Conservation (phyloP, 2,888 invertebrate genomes). For the Drepana falcataria region DNA sequence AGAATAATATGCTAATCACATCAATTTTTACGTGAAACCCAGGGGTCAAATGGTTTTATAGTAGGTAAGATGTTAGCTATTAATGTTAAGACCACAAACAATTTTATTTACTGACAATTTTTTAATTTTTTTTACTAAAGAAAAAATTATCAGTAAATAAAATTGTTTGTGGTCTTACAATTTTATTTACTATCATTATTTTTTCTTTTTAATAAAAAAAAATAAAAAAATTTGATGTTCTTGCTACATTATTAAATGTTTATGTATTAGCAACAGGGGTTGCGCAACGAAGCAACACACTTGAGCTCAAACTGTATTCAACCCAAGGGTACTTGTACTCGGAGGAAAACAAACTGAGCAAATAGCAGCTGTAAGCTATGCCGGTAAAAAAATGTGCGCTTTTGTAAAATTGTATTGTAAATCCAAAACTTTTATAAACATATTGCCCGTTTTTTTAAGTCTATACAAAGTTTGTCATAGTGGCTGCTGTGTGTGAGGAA, state of each 20-base stretch:
- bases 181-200: background rate
- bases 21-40: too few relatives aligned
- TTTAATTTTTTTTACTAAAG: too few relatives aligned
- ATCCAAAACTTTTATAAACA: conserved; percentile 22
- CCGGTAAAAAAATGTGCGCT: conserved; percentile 48
- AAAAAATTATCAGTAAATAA: too few relatives aligned
- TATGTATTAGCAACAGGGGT: conserved; percentile 52
- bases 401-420: conserved; percentile 37
- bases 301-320: conserved; percentile 58
- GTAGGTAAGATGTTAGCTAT: too few relatives aligned
- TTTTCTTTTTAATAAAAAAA: conserved; percentile 41
- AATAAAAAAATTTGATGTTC: conserved; percentile 48
- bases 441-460: background rate
- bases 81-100: too few relatives aligned
- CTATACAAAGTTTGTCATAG: conserved; percentile 12
- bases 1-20: too few relatives aligned
- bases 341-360: conserved; percentile 68
- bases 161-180: too few relatives aligned
- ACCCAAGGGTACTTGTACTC: conserved; percentile 55
- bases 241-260: too few relatives aligned
- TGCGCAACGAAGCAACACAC: conserved; percentile 52
- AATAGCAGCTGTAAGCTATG: conserved; percentile 53
- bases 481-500: too few relatives aligned
- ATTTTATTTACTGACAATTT: too few relatives aligned
- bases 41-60: too few relatives aligned